Conservation (phyloP, 2,888 invertebrate species). For the Himalopsyche kuldschensis region DNA sequence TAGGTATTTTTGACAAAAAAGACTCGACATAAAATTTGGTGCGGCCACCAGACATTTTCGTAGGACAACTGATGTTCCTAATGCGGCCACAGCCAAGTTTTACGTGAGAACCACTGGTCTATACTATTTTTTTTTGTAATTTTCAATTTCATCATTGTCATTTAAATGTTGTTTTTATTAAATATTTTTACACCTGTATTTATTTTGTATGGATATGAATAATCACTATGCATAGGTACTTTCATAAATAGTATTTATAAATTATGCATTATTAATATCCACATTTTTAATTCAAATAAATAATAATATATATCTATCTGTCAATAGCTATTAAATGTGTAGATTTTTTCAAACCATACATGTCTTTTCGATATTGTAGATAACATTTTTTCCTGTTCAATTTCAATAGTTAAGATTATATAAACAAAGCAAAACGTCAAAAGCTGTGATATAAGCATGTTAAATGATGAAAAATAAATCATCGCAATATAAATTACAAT, state of each 20-base stretch:
- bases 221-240: neutral
- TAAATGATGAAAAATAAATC: slow-evolving; percentile 23
- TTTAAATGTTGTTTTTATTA: neutral
- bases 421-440: slow-evolving; percentile 38
- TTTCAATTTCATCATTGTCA: neutral
- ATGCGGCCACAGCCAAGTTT: no score
- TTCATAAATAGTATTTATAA: neutral
- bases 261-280: neutral
- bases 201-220: neutral
- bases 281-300: neutral
- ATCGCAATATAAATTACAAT: slow-evolving; percentile 12
- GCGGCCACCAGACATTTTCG: no score
- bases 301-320: neutral
- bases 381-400: slow-evolving; percentile 35
- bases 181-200: neutral
- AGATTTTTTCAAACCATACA: slow-evolving; percentile 2
- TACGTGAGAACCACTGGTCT: no score
- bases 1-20: no score
- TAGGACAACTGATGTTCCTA: no score
- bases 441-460: slow-evolving; percentile 40
- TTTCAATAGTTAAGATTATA: slow-evolving; percentile 38
- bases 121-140: no score
- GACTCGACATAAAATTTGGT: no score
- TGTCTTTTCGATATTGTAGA: slow-evolving; percentile 18
- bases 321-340: slow-evolving; percentile 1